phyloP scores from a whole-genome alignment of 2,888 invertebrate species.

The Emmelina monodactyla region DNA sequence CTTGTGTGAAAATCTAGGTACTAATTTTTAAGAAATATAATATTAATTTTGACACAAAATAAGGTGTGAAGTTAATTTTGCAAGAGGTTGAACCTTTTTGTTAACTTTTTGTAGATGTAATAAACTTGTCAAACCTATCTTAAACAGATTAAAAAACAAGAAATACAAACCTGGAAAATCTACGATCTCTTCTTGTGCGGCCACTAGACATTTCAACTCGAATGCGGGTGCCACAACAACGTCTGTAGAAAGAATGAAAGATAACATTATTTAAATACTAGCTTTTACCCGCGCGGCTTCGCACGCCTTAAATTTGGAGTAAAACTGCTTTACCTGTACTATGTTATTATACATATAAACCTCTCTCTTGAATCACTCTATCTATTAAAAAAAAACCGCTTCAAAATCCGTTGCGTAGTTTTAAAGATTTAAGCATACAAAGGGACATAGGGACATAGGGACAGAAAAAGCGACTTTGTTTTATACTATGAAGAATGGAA shows the following conservation, averaged over 20 bases:
- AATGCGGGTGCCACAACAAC: conserved; percentile 88
- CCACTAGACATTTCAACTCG: conserved; percentile 94
- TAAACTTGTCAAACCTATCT: neutral
- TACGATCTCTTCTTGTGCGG: conserved; percentile 76
- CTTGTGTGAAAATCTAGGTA: conserved; percentile 26
- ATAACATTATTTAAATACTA: no score
- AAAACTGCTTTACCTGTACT: no score
- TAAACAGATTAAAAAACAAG: conserved; percentile 10
- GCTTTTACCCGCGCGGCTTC: no score
- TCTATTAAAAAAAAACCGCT: no score
- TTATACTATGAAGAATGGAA: no score
- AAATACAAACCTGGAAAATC: conserved; percentile 32
- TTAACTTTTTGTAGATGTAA: neutral
- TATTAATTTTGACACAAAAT: neutral
- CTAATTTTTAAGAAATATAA: conserved; percentile 4
- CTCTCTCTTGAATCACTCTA: no score
- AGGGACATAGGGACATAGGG: no score
- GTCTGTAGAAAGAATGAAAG: conserved; percentile 52
- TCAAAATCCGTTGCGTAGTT: no score
- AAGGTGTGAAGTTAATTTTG: neutral
- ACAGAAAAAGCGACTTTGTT: no score
- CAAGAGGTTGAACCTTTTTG: neutral
- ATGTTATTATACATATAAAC: no score
- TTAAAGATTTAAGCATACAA: no score
- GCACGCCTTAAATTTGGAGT: no score